Base-by-base conservation (phyloP, 2,113 vertebrate species). In the Heterotis niloticus region DNA sequence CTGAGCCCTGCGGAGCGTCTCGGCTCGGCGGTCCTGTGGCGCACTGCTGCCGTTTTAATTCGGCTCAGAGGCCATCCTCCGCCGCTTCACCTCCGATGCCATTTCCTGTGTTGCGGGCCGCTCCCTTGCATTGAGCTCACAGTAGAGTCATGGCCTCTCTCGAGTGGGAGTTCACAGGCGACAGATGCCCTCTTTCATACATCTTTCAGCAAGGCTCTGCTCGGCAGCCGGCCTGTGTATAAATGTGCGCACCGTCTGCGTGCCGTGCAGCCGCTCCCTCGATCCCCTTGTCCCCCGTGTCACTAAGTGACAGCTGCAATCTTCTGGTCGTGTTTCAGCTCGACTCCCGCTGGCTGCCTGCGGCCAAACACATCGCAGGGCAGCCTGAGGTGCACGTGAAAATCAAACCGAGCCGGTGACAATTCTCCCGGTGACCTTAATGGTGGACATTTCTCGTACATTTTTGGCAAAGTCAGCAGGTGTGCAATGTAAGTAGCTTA, bases 271-370 rank as follows among this genome's bases (percentile, higher is more conserved):
- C 23, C 69, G 20, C 69, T 20, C 69, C 10, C 9, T 20, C 52
- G 56, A 11, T 51, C 14, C 29, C 66, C 71, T 26, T 64, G 24
- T 26, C 66, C 64, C 60, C 23, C 56, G 23, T 80, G 65, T 77
- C 74, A 68, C 44, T n/a, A 67, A 23, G 23, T n/a, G 23, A 56
- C 29, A 54, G 66, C 75, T 44, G 34, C 78, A 67, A 64, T 78
- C 75, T 17, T 28, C 77, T 79, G 80, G 24, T 54, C 52, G 64
- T 62, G 57, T 44, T 52, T 44, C 72, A 68, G 72, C 16, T 24
- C 80, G 76, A 78, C 64, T 85, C 76, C 78, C 73, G 79, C 81
- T 79, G 44, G 76, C 57, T 81, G 65, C 24, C 67, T 57, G 5
- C 26, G 20, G 70, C 20, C 71, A 73, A 24, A 73, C 24, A 12